Evolutionary conservation across 1,140 invertebrate genomes (phyloP).

Genomic region (Bombus superbus): DNA sequence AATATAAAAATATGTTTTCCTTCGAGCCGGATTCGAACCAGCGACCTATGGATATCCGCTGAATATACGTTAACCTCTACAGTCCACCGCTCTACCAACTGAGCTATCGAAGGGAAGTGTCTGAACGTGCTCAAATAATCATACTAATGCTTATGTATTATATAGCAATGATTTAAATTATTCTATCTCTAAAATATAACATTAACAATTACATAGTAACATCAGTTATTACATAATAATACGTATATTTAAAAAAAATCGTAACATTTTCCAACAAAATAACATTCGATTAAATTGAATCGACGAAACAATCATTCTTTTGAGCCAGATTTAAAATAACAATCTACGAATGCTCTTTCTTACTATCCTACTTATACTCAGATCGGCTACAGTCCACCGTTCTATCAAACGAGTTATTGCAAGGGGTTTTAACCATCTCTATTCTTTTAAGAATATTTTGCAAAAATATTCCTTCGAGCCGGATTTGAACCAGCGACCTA

Average conservation of each 20-base stretch:
- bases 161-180: background rate
- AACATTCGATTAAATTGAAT: background rate
- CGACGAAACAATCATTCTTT: constrained; percentile 15
- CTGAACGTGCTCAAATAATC: fast-evolving
- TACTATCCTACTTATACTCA: background rate
- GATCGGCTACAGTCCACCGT: constrained; percentile 63
- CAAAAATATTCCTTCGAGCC: constrained; percentile 77
- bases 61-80: constrained; percentile 81
- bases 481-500: constrained; percentile 78
- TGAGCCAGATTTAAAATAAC: constrained; percentile 72
- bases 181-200: background rate
- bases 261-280: background rate
- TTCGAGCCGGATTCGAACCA: constrained; percentile 75
- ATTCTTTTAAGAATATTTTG: background rate
- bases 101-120: constrained; percentile 88
- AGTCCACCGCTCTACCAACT: constrained; percentile 95
- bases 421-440: background rate
- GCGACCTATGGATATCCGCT: constrained; percentile 70
- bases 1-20: constrained; percentile 51
- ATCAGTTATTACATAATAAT: too few relatives aligned
- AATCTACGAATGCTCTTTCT: constrained; percentile 78
- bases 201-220: too few relatives aligned
- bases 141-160: fast-evolving
- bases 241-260: background rate
- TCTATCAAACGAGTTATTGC: constrained; percentile 64